phyloP scores from a whole-genome alignment of 2,888 invertebrate species.

The Lysandra coridon region DNA sequence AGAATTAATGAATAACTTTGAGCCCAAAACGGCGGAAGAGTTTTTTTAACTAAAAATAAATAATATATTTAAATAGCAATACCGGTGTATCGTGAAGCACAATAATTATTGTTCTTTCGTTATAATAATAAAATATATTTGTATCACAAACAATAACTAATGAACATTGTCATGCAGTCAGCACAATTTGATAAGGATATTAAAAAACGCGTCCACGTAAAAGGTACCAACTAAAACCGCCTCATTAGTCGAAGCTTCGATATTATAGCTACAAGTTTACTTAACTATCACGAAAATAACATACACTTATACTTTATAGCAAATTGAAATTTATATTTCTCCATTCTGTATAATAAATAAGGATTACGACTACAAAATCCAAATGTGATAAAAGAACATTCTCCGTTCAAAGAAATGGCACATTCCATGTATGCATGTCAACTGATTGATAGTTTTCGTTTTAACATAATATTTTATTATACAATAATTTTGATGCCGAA shows the following conservation, averaged over 20 bases:
- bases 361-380: constrained; percentile 53
- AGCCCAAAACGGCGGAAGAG: constrained; percentile 57
- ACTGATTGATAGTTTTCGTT: constrained; percentile 60
- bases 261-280: constrained; percentile 65
- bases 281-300: constrained; percentile 77
- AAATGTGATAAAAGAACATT: constrained; percentile 53
- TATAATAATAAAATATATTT: constrained; percentile 48
- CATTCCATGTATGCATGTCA: constrained; percentile 68
- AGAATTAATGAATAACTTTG: constrained; percentile 54
- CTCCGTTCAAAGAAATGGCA: constrained; percentile 76
- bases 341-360: constrained; percentile 54
- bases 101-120: constrained; percentile 46
- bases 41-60: constrained; percentile 54
- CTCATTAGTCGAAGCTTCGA: constrained; percentile 58
- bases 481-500: constrained; percentile 75
- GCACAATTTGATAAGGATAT: constrained; percentile 50
- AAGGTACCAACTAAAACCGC: constrained; percentile 67
- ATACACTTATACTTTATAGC: constrained; percentile 65
- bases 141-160: constrained; percentile 54
- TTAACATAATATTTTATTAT: constrained; percentile 54
- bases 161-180: constrained; percentile 62
- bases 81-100: constrained; percentile 45
- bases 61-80: constrained; percentile 50
- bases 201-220: constrained; percentile 47
- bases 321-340: constrained; percentile 65